Base-by-base conservation (phyloP, 2,888 invertebrate species). In the Ashinkailepas kermadecensis region DNA sequence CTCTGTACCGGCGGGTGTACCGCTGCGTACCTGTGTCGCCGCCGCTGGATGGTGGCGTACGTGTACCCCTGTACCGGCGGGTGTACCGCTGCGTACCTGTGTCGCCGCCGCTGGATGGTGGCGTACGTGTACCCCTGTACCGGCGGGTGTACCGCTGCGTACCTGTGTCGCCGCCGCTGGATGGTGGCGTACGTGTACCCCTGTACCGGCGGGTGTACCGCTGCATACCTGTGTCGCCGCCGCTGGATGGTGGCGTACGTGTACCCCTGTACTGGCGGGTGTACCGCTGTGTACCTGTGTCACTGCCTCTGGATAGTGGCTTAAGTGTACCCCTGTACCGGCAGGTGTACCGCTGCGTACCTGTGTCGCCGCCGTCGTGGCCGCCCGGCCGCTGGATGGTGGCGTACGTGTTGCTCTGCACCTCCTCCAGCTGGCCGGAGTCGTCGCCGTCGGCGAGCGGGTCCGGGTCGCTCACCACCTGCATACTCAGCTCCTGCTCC, bases 401-500 rank as follows among this genome's bases (percentile, higher is more conserved):
- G 8, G 93, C 94, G 87, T 94, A 94, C 0, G 93, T 93, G 87
- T 94, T 93, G 87, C 85, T 85, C 81, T 85, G 84, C 13, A 84
- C 83, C 57, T 94, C 93, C 84, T 90, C 88, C 91, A 92, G 87
- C 11, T 21, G 23, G 1, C 39, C 21, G 8, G 15, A 8, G 21
- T 56, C 56, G 12, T 58, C 59, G 18, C 21, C 23, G n/a, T 18
- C n/a, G 15, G 65, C 58, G 7, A 12, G n/a, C 21, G 25, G 54
- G 25, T 25, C 57, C 10, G 57, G 23, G 86, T 93, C 93, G 84
- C 92, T 92, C 86, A 95, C 95, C 39, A 96, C 95, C 87, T 95
- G 95, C 96, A 96, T 96, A 59, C 95, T 95, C 82, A 96, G 89
- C 88, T 96, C 95, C 88, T 96, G 95, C 21, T 64, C 64, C 21